Evolutionary conservation across 2,888 invertebrate species (phyloP), one percentile per base, ranked within the genome.

Genomic region (Eumerus sabulonum): DNA sequence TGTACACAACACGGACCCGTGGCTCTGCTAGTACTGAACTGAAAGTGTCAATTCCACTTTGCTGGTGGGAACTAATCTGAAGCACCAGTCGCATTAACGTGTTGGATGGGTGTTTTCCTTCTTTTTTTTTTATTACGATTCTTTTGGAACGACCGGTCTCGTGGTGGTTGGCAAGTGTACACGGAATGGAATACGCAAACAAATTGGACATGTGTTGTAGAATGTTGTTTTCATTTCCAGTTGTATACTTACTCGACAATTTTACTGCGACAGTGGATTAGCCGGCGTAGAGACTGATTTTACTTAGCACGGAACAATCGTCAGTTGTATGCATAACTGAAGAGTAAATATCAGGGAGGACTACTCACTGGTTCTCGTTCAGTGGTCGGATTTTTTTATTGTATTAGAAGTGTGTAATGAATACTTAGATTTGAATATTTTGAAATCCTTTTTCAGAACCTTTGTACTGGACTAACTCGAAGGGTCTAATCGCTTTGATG

Each of bases 21-120:
- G 85, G 85, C 83, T 84, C 82, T 81, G 85, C 83, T 84, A 84
- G 83, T 86, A 87, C 87, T 87, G 84, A 86, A 84, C 50, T 63
- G 5, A 18, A 42, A 56, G 54, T 36, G 13, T 19, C 17, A 50
- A 27, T 47, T 53, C 70, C 42, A 50, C 44, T 71, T 63, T 19
- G 62, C 62, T 62, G 48, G 53, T 63, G 70, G 48, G 48, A 42
- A 27, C 2, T 47, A 11, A 35, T 56, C 54, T 38, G 40, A 7
- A n/a, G 40, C 40, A 1, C 3, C 3, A 27, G 2, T 27, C 27
- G 27, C 7, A n/a, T n/a, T n/a, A n/a, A 14, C 53, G n/a, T 59
- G 35, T 53, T 70, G 70, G 70, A 70, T 35, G 42, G 18, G 62
- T 19, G 44, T 68, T 11, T 67, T 14, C 12, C 9, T 27, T 57